A percentile compares a stretch with the other conserved stretches of the same genome.
Evolutionary conservation across 1,140 invertebrate genomes (phyloP).

Genomic region (Pararge aegeria): DNA sequence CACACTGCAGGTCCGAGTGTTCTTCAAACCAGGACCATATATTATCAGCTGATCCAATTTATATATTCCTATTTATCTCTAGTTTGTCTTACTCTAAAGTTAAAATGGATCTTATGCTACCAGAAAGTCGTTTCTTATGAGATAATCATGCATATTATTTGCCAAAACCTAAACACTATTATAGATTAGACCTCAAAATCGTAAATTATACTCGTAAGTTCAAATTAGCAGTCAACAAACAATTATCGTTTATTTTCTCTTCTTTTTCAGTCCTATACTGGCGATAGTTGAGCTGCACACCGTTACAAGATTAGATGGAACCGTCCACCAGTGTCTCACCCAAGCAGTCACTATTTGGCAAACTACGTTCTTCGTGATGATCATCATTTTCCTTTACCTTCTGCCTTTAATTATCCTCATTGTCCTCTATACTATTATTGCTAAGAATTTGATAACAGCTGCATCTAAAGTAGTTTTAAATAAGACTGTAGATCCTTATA

Average conservation of each 20-base stretch:
- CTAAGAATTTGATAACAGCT: conserved; percentile 85
- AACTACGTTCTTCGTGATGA: conserved; percentile 86
- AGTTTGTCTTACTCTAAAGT: too few species aligned
- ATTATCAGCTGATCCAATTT: too few species aligned
- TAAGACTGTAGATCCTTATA: conserved; percentile 82
- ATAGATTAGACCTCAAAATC: background rate
- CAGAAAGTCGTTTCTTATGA: too few species aligned
- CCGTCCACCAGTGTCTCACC: conserved; percentile 83
- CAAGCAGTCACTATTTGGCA: conserved; percentile 84
- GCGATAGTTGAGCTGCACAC: conserved; percentile 83
- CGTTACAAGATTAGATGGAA: conserved; percentile 77
- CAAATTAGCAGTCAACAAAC: background rate
- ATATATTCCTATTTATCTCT: too few species aligned
- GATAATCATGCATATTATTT: too few species aligned
- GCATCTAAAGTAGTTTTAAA: conserved; percentile 81
- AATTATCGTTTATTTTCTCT: conserved; percentile 39
- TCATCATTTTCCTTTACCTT: conserved; percentile 88
- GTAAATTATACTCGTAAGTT: background rate
- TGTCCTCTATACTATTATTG: conserved; percentile 88
- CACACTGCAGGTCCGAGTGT: too few species aligned
- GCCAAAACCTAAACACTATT: too few species aligned
- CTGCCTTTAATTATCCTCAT: conserved; percentile 88
- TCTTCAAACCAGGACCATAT: too few species aligned
- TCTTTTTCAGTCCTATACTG: conserved; percentile 83
- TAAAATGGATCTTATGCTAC: too few species aligned